phyloP scores from a whole-genome alignment of 2,888 invertebrate genomes.

The Campoplex capitator region DNA sequence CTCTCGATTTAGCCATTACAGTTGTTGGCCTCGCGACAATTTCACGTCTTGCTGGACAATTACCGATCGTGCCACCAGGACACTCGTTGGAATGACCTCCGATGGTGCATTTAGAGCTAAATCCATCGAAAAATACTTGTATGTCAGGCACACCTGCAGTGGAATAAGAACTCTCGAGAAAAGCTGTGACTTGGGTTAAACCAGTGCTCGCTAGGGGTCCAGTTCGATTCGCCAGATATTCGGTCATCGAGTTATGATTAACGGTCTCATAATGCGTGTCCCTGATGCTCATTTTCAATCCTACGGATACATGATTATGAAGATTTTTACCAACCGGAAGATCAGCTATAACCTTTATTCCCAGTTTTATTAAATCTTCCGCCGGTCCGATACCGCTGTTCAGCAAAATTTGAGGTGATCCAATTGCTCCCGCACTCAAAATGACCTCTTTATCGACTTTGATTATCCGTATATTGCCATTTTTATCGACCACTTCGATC shows the following conservation, averaged over 20 bases:
- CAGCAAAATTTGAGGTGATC: constrained; percentile 86
- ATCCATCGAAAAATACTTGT: constrained; percentile 84
- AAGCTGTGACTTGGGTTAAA: constrained; percentile 82
- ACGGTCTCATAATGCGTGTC: constrained; percentile 78
- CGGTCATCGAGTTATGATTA: constrained; percentile 79
- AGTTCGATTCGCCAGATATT: constrained; percentile 80
- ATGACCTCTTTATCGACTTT: constrained; percentile 85
- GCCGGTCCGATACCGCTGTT: constrained; percentile 86
- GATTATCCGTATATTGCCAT: constrained; percentile 82
- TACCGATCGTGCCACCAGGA: constrained; percentile 72
- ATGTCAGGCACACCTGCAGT: constrained; percentile 82
- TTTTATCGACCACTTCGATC: constrained; percentile 84
- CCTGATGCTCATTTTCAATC: constrained; percentile 78
- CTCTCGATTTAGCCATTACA: constrained; percentile 82
- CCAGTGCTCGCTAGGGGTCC: constrained; percentile 84
- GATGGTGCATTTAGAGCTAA: constrained; percentile 80
- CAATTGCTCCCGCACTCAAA: constrained; percentile 86
- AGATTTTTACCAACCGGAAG: constrained; percentile 82
- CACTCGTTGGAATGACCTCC: constrained; percentile 78
- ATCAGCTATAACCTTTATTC: constrained; percentile 77
- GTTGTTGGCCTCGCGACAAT: constrained; percentile 83
- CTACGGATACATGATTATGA: constrained; percentile 83
- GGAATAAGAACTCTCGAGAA: constrained; percentile 81
- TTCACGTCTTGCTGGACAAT: constrained; percentile 76
- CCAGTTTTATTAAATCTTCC: constrained; percentile 82